Conservation (phyloP, 2,113 vertebrate species). For the Anoplopoma fimbria region DNA sequence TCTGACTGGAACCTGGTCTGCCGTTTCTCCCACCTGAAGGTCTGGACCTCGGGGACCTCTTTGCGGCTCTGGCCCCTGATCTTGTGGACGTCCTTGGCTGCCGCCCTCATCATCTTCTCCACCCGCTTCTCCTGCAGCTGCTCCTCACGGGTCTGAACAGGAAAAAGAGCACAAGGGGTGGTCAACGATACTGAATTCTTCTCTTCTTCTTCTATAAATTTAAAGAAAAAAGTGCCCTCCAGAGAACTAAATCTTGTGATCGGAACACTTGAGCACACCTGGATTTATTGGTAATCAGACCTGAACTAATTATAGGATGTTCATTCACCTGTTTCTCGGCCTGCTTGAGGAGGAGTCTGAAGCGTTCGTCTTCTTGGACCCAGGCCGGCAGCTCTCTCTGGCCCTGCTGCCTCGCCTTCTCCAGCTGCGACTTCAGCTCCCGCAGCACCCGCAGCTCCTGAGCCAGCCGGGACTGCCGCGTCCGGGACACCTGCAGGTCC, state of each 20-base stretch:
- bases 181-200: background rate
- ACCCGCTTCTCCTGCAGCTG: conserved; percentile 90
- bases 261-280: background rate
- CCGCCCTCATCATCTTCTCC: conserved; percentile 95
- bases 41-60: conserved; percentile 94
- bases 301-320: background rate
- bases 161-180: background rate
- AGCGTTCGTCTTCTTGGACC: conserved; percentile 92
- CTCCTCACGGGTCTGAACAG: conserved; percentile 86
- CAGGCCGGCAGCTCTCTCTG: conserved; percentile 89
- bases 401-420: conserved; percentile 90
- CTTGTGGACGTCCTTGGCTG: conserved; percentile 95
- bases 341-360: conserved; percentile 89
- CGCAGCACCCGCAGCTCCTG: conserved; percentile 92
- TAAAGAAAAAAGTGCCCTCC: background rate
- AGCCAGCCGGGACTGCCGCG: conserved; percentile 89
- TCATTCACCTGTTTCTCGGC: conserved; percentile 90
- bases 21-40: conserved; percentile 88
- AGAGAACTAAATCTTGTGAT: too few species aligned
- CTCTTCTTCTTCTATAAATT: background rate
- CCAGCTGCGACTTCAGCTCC: conserved; percentile 92
- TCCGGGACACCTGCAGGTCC: conserved; percentile 95
- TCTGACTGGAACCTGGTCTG: background rate
- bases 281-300: background rate
- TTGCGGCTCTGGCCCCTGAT: conserved; percentile 93